Conservation (phyloP, 2,888 invertebrate species). For the Acrobasis suavella region DNA sequence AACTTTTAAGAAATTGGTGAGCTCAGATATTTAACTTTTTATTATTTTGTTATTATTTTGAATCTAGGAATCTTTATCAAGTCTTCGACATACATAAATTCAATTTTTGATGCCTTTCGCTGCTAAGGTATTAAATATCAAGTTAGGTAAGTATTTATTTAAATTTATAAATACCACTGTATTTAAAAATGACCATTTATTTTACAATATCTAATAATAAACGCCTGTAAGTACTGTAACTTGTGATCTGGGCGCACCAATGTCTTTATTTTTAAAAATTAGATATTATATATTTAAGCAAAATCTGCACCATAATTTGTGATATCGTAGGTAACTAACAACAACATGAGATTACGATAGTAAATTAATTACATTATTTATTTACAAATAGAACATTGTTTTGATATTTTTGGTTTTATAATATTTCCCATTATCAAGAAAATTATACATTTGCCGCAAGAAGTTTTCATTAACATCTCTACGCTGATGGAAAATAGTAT, state of each 20-base stretch:
- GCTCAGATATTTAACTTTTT: background rate
- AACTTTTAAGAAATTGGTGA: background rate
- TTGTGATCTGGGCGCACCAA: background rate
- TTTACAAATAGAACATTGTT: constrained; percentile 55
- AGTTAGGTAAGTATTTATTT: too few species aligned
- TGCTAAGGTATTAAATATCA: too few species aligned
- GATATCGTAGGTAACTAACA: constrained; percentile 71
- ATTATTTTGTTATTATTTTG: too few species aligned
- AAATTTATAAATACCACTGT: too few species aligned
- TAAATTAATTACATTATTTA: constrained; percentile 45
- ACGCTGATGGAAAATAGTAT: too few species aligned
- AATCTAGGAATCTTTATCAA: too few species aligned
- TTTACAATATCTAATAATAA: too few species aligned
- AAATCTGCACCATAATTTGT: constrained; percentile 63
- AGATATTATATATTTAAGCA: background rate
- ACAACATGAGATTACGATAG: constrained; percentile 63
- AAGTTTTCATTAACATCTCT: constrained; percentile 42
- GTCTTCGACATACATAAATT: too few species aligned
- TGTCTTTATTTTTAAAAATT: background rate
- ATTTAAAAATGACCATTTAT: too few species aligned
- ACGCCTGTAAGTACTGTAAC: too few species aligned
- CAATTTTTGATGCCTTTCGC: too few species aligned
- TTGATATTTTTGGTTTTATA: constrained; percentile 76
- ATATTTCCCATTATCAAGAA: constrained; percentile 49
- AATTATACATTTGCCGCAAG: constrained; percentile 40